Base-by-base conservation (phyloP, 2,888 invertebrate species). In the Thera obeliscata region DNA sequence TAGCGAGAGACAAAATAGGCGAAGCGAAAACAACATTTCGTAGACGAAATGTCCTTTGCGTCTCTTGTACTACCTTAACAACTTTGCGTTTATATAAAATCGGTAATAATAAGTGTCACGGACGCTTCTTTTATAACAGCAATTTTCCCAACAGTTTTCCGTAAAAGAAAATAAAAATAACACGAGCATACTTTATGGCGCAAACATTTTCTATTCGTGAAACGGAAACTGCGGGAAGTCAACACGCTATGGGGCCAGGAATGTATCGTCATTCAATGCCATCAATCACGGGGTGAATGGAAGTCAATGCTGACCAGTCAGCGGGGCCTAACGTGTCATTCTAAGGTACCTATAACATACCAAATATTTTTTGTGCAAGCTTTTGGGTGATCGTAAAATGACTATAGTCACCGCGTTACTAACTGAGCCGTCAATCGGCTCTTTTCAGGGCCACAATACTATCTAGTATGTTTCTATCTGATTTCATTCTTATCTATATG, bases 251-350 rank as follows among this genome's bases (percentile, higher is more conserved):
- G 57, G 67, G 71, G 64, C 67, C 66, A 64, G 67, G 56, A 69
- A 8, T 67, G 73, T 74, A 72, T 64, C 68, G 72, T 75, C 75
- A 74, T 73, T 55, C 61, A 61, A 61, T 66, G 38, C 41, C 61
- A 75, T 75, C 75, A 72, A 75, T 75, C 75, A 73, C 64, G 35
- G 12, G 9, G 59, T 61, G 64, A 60, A 70, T 66, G 46, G 60
- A 64, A 69, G 69, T 71, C 73, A 71, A 74, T 73, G 70, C 70
- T 71, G 71, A 71, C 74, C 71, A 66, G 66, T 58, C 65, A 66
- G 49, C 66, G 46, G 38, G 41, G 59, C 11, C 52, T 54, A 22
- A 22, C 52, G 52, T 68, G 68, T 66, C 62, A 69, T 36, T 69
- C 41, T 8, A 49, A 46, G 43, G 43, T 46, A 46, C 9, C 33